Evolutionary conservation across 2,888 invertebrate genomes (phyloP).

Genomic region (Pogonocherus hispidulus): DNA sequence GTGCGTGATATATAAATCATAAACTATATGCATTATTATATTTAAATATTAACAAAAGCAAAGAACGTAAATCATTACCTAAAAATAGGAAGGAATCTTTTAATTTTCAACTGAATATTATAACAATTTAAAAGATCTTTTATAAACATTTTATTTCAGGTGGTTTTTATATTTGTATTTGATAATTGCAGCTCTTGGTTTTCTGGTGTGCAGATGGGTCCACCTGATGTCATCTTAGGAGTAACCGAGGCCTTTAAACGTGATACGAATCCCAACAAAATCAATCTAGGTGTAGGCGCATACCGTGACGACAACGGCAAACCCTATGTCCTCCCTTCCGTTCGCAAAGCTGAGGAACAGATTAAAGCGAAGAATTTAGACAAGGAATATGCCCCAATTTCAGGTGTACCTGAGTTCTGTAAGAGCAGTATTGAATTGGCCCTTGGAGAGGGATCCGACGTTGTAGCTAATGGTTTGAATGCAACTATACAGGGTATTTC

Average conservation of each 20-base stretch:
- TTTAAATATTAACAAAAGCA: too few relatives aligned
- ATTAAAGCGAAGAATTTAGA: slow-evolving; percentile 80
- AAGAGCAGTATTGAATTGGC: slow-evolving; percentile 89
- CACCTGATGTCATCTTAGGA: slow-evolving; percentile 98
- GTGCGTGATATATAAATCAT: too few relatives aligned
- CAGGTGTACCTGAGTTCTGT: slow-evolving; percentile 88
- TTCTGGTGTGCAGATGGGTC: slow-evolving; percentile 93
- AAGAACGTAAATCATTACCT: too few relatives aligned
- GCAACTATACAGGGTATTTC: slow-evolving; percentile 91
- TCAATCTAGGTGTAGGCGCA: slow-evolving; percentile 96
- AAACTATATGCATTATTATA: not conserved
- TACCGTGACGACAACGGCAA: slow-evolving; percentile 98
- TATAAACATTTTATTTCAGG: too few relatives aligned
- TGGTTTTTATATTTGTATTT: too few relatives aligned
- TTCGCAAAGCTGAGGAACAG: slow-evolving; percentile 86
- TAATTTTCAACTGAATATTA: too few relatives aligned
- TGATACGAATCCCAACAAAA: slow-evolving; percentile 92
- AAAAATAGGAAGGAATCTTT: too few relatives aligned
- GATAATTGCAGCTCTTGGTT: slow-evolving; percentile 83
- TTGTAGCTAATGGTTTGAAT: slow-evolving; percentile 78
- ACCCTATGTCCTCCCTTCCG: slow-evolving; percentile 93
- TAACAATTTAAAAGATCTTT: too few relatives aligned
- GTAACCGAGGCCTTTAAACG: slow-evolving; percentile 96
- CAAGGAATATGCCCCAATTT: slow-evolving; percentile 96
- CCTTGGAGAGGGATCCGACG: slow-evolving; percentile 83